A percentile compares a stretch with the other conserved stretches of the same genome.
Conservation (phyloP, 2,113 vertebrate genomes). For the Proterorhinus semilunaris region DNA sequence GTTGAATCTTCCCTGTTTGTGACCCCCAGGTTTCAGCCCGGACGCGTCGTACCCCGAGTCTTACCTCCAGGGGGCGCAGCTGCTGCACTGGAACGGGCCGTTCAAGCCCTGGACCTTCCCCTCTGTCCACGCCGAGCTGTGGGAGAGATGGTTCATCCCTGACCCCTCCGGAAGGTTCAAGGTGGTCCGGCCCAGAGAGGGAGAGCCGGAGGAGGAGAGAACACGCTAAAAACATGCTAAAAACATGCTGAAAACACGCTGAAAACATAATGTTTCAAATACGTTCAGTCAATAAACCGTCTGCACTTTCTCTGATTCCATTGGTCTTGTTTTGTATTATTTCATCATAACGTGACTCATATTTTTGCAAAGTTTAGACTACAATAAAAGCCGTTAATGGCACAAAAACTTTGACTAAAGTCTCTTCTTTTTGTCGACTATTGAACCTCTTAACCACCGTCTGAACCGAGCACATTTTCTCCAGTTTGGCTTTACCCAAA, state of each 20-base stretch:
- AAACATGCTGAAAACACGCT: constrained; percentile 3
- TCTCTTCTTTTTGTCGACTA: too few species aligned
- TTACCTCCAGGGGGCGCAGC: constrained; percentile 84
- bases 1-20: too few species aligned
- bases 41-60: constrained; percentile 83
- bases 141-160: constrained; percentile 95
- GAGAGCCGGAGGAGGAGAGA: constrained; percentile 17
- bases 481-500: too few species aligned
- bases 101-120: constrained; percentile 94
- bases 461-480: too few species aligned
- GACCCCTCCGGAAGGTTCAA: constrained; percentile 88
- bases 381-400: too few species aligned
- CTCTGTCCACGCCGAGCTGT: constrained; percentile 85
- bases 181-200: constrained; percentile 75
- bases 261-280: background rate
- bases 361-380: too few species aligned
- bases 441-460: too few species aligned
- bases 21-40: constrained; percentile 86
- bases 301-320: too few species aligned
- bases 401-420: too few species aligned
- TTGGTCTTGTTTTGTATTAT: too few species aligned
- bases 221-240: constrained; percentile 22
- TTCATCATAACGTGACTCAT: too few species aligned
- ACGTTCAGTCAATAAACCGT: too few species aligned
- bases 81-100: constrained; percentile 95